Evolutionary conservation across 2,797 vertebrate species (phyloP).

Genomic region (Takifugu rubripes): DNA sequence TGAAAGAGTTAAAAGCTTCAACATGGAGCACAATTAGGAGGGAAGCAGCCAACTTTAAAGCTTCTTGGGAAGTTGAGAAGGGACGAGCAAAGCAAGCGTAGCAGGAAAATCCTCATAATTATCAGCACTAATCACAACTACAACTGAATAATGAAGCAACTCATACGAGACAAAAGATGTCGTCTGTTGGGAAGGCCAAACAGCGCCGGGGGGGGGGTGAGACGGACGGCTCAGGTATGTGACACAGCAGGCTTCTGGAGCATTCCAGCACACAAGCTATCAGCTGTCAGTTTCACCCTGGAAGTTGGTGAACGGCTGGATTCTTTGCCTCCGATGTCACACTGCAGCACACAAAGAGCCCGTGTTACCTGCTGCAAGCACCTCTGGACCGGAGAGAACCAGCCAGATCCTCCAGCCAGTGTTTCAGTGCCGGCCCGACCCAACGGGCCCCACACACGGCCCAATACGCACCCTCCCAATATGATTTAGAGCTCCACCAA

Average conservation of each 20-base stretch:
- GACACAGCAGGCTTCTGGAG: conserved; percentile 35
- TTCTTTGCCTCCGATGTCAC: conserved; percentile 27
- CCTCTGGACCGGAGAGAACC: too few species aligned
- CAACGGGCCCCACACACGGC: too few species aligned
- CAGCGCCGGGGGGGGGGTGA: conserved; percentile 19
- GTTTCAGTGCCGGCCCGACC: too few species aligned
- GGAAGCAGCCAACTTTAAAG: too few species aligned
- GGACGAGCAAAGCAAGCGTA: too few species aligned
- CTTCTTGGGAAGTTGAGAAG: too few species aligned
- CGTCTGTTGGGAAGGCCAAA: not conserved
- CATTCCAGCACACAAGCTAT: conserved; percentile 46
- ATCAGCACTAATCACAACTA: too few species aligned
- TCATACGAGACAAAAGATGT: conserved; percentile 10
- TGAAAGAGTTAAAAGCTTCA: too few species aligned
- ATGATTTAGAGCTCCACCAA: conserved; percentile 36
- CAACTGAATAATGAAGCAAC: not conserved
- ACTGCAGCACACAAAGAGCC: conserved; percentile 10
- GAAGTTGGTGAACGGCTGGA: conserved; percentile 34
- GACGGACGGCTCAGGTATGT: conserved; percentile 43
- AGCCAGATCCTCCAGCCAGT: too few species aligned
- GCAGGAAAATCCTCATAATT: too few species aligned
- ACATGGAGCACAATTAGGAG: too few species aligned
- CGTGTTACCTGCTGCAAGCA: conserved; percentile 1
- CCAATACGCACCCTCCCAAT: conserved; percentile 6
- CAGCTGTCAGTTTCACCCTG: conserved; percentile 38